Conservation (phyloP, 1,140 invertebrate genomes). For the Drosophila pectinifera region DNA sequence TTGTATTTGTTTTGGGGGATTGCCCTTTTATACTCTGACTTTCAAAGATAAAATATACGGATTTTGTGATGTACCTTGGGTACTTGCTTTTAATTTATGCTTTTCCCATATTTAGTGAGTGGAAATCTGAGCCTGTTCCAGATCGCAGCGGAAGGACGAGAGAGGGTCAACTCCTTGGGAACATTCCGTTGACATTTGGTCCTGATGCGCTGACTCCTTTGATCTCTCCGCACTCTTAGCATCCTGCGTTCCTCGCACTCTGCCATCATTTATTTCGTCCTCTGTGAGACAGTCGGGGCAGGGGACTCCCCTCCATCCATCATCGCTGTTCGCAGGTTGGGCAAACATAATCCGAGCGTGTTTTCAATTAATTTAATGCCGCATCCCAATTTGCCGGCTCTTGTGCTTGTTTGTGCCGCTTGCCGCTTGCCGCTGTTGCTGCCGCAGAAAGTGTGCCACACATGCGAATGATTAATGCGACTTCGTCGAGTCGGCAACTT, state of each 20-base stretch:
- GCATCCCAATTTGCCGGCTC: constrained; percentile 55
- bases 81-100: background rate
- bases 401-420: constrained; percentile 48
- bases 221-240: constrained; percentile 8
- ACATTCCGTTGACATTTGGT: constrained; percentile 33
- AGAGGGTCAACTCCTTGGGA: constrained; percentile 20
- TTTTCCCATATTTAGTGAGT: background rate
- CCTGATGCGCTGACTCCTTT: constrained; percentile 18
- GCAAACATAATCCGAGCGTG: constrained; percentile 72
- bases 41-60: background rate
- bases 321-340: constrained; percentile 50
- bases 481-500: constrained; percentile 67
- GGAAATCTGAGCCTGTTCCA: background rate
- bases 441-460: constrained; percentile 54
- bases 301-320: constrained; percentile 2
- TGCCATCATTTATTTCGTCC: constrained; percentile 26
- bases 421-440: no score
- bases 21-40: background rate
- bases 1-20: background rate
- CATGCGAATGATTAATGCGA: constrained; percentile 77
- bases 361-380: constrained; percentile 78
- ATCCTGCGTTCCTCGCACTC: constrained; percentile 6
- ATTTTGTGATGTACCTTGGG: background rate
- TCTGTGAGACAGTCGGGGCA: background rate
- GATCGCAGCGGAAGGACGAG: background rate